These are phyloP conservation scores for Chaetorhynchus papuensis DNA, from an alignment of 2,113 vertebrate species.

Conservation along the genomic window DNA sequence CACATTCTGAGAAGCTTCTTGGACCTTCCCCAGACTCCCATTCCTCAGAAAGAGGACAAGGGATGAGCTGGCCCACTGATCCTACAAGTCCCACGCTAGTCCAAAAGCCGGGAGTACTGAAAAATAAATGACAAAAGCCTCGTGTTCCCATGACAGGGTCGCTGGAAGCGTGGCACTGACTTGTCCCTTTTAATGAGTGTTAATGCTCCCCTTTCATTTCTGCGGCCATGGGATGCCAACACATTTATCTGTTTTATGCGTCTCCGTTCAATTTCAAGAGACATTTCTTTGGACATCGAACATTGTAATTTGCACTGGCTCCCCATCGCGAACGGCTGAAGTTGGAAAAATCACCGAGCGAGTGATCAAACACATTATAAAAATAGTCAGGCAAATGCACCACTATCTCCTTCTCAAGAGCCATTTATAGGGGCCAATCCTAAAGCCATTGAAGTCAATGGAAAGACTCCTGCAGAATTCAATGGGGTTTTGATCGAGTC, in stretches of 20 bases:
- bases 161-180: neutral
- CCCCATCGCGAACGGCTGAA: slow-evolving; percentile 19
- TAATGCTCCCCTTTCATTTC: slow-evolving; percentile 53
- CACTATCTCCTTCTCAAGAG: slow-evolving; percentile 45
- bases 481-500: slow-evolving; percentile 63
- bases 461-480: slow-evolving; percentile 62
- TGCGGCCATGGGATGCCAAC: slow-evolving; percentile 19
- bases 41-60: neutral
- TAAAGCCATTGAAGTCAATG: slow-evolving; percentile 59
- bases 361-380: slow-evolving; percentile 59
- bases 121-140: neutral
- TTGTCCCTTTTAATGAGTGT: slow-evolving; percentile 63
- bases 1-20: neutral
- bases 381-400: slow-evolving; percentile 63
- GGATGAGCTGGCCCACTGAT: neutral
- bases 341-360: slow-evolving; percentile 49
- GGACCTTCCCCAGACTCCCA: neutral
- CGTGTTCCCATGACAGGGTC: neutral
- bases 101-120: neutral
- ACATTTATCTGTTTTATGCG: slow-evolving; percentile 51
- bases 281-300: slow-evolving; percentile 44
- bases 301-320: slow-evolving; percentile 41
- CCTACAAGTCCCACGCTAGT: neutral
- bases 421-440: slow-evolving; percentile 61
- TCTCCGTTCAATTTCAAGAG: slow-evolving; percentile 39